These are phyloP conservation scores for Sphaerophoria taeniata DNA, from an alignment of 2,888 invertebrate genomes.

Conservation along the genomic window DNA sequence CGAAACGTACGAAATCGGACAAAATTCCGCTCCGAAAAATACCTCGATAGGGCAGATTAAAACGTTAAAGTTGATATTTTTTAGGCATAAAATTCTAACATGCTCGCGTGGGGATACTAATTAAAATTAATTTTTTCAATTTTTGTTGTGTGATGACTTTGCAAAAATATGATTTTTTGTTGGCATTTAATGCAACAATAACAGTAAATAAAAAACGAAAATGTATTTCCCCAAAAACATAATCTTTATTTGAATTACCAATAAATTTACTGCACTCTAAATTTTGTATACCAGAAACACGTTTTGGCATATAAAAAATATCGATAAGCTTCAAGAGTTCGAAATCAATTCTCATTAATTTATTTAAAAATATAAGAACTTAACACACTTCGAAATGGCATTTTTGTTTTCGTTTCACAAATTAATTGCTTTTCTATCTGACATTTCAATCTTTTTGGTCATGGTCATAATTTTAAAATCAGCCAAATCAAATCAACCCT, in stretches of 20 bases:
- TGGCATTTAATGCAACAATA: too few species aligned
- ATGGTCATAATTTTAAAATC: slow-evolving; percentile 46
- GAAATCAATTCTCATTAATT: background rate
- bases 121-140: too few species aligned
- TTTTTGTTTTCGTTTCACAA: slow-evolving; percentile 8
- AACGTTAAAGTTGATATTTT: too few species aligned
- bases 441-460: slow-evolving; percentile 31
- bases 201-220: background rate
- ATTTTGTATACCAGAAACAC: background rate
- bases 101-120: too few species aligned
- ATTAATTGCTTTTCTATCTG: slow-evolving; percentile 61
- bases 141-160: too few species aligned
- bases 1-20: too few species aligned
- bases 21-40: too few species aligned
- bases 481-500: slow-evolving; percentile 35
- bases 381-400: background rate
- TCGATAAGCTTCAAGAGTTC: background rate
- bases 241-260: background rate
- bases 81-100: too few species aligned
- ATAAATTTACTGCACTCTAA: background rate
- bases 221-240: background rate
- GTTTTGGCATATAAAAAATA: background rate
- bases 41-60: too few species aligned
- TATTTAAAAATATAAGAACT: too few species aligned
- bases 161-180: too few species aligned